A percentile compares a stretch with the other conserved stretches of the same genome.
These are phyloP conservation scores for Cryptosula pallasiana DNA, from an alignment of 2,888 invertebrate genomes.

Conservation along the genomic window DNA sequence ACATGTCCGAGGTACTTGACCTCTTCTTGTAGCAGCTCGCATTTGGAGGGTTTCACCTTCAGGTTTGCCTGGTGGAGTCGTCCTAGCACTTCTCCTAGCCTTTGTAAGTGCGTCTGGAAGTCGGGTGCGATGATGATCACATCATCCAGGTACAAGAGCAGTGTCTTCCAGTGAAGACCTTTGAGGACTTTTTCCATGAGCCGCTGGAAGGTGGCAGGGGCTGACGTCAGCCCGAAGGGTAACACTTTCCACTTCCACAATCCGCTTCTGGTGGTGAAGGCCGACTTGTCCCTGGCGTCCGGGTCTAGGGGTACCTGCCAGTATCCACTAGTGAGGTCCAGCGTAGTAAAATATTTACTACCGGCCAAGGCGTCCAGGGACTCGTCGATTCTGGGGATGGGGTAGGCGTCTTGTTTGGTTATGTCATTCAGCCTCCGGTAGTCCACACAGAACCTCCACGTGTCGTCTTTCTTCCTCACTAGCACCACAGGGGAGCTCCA, in stretches of 20 bases:
- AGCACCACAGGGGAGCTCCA: slow-evolving; percentile 12
- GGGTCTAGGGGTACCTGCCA: slow-evolving; percentile 32
- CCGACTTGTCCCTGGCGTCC: slow-evolving; percentile 31
- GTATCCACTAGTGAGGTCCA: slow-evolving; percentile 29
- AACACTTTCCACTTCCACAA: background rate
- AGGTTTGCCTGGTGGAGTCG: slow-evolving; percentile 28
- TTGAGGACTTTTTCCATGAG: slow-evolving; percentile 30
- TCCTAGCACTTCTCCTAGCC: slow-evolving; percentile 29
- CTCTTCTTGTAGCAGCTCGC: slow-evolving; percentile 26
- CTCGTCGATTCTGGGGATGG: slow-evolving; percentile 25
- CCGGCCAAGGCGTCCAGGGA: background rate
- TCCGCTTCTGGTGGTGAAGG: slow-evolving; percentile 27
- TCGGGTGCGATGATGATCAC: slow-evolving; percentile 30
- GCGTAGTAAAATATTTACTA: background rate
- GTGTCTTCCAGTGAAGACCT: slow-evolving; percentile 24
- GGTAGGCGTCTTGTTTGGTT: slow-evolving; percentile 8
- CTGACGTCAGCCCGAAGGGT: background rate
- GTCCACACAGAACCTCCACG: slow-evolving; percentile 16
- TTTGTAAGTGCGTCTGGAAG: slow-evolving; percentile 27
- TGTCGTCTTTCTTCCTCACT: background rate
- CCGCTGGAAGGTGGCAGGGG: slow-evolving; percentile 30
- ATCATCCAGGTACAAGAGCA: slow-evolving; percentile 31
- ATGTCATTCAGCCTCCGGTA: slow-evolving; percentile 7
- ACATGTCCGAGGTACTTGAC: slow-evolving; percentile 26
- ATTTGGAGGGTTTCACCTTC: slow-evolving; percentile 33